Evolutionary conservation across 2,888 invertebrate species (phyloP), one percentile per base, ranked within the genome.

Genomic region (Caenorhabditis macrosperma): DNA sequence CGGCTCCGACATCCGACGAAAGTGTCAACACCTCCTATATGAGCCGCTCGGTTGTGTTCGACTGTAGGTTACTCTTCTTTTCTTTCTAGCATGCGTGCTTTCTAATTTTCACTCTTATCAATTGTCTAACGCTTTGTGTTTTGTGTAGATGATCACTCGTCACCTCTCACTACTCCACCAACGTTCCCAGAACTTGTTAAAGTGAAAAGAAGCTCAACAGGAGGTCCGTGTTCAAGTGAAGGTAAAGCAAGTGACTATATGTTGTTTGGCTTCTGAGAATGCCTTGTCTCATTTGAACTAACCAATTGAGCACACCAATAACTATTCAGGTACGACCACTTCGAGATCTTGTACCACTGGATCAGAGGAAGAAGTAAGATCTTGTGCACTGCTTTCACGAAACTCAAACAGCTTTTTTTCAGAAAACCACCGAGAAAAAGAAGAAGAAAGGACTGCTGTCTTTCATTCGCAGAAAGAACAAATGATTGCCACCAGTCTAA

Each of bases 401-500:
- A 54, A 54, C 20, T 6, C 2, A 17, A 41, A 41, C 9, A 30
- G 20, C 50, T 7, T 48, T 24, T 33, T 66, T 79, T 30, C 74
- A 79, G 79, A 57, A 10, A 12, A 69, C 63, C n/a, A 74, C 63
- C 5, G 71, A 66, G 33, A 81, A 81, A 26, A 82, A 82, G 63
- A 84, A 84, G 55, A 84, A 84, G 63, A 80, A 75, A 35, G 82
- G 82, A 55, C 52, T 82, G 7, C 69, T 84, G 44, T 81, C 82
- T 35, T 81, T 84, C 44, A 77, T 84, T 28, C 55, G 78, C 33
- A 81, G 54, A 66, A 84, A 78, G 35, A 78, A 82, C 10, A 80
- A 75, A 38, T 46, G 9, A 48, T 24, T 44, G 30, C 30, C n/a
- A 41, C 26, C 10, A 9, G 15, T 33, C 15, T 50, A 26, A 48